Evolutionary conservation across 2,113 vertebrate genomes (phyloP).

Genomic region (Jaculus jaculus): DNA sequence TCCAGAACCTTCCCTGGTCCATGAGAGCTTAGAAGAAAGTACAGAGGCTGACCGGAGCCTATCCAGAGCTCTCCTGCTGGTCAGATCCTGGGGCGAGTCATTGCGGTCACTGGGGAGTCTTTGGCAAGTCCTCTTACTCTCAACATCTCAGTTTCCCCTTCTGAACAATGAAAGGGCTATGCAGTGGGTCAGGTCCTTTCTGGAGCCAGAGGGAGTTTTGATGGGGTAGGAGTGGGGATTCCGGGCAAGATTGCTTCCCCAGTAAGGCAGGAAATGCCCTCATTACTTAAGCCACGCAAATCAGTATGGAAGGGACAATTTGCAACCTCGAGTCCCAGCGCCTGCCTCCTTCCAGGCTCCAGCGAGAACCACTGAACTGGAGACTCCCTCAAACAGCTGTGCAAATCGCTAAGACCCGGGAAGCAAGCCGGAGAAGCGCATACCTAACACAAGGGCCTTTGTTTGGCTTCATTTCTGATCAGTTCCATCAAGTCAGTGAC

Average conservation of each 20-base stretch:
- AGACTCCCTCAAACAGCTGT: background rate
- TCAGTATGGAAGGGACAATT: background rate
- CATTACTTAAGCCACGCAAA: background rate
- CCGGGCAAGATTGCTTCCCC: background rate
- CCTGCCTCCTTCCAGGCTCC: background rate
- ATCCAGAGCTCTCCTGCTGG: background rate
- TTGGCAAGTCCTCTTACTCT: background rate
- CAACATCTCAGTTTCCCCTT: background rate
- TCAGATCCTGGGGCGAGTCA: background rate
- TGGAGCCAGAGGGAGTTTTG: background rate
- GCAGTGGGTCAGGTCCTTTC: background rate
- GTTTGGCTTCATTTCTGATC: constrained; percentile 46
- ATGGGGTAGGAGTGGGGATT: too few species aligned
- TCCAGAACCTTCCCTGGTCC: background rate
- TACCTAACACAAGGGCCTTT: constrained; percentile 22
- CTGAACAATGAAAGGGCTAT: background rate
- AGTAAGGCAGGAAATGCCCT: background rate
- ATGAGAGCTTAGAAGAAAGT: background rate
- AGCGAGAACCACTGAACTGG: background rate
- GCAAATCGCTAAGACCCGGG: background rate
- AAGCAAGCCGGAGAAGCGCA: background rate
- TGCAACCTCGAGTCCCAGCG: background rate
- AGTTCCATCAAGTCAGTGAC: constrained; percentile 32
- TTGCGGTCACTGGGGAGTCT: background rate
- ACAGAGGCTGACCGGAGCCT: background rate